These are phyloP conservation scores for Helobdella robusta DNA, from an alignment of 2,888 invertebrate genomes.

Conservation along the genomic window DNA sequence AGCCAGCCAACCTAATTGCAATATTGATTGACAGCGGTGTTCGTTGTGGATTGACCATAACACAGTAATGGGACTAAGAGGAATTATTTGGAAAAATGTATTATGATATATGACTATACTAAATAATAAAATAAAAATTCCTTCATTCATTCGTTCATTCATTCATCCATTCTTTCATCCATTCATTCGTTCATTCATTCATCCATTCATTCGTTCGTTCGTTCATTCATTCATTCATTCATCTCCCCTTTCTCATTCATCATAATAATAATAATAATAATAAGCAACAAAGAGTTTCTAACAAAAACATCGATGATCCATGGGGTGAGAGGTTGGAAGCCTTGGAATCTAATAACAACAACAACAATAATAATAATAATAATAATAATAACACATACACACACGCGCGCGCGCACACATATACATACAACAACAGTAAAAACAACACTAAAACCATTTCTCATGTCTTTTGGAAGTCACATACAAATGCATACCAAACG, in stretches of 20 bases:
- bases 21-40: constrained; percentile 83
- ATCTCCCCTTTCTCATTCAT: no score
- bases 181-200: neutral
- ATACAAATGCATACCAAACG: no score
- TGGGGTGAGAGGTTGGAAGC: constrained; percentile 78
- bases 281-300: constrained; percentile 33
- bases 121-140: neutral
- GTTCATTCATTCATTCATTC: neutral
- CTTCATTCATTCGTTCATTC: neutral
- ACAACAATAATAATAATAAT: no score
- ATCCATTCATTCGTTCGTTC: neutral
- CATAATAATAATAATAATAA: no score
- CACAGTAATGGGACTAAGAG: constrained; percentile 76
- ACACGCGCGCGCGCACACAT: no score
- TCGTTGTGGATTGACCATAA: constrained; percentile 86
- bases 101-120: no score
- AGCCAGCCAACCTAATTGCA: constrained; percentile 62
- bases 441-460: no score
- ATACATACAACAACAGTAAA: no score
- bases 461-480: no score
- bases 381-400: no score
- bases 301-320: constrained; percentile 89
- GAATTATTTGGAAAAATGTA: neutral
- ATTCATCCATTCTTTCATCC: no score
- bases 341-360: no score